Evolutionary conservation across 2,797 vertebrate genomes (phyloP).

Genomic region (Propithecus deckenii): DNA sequence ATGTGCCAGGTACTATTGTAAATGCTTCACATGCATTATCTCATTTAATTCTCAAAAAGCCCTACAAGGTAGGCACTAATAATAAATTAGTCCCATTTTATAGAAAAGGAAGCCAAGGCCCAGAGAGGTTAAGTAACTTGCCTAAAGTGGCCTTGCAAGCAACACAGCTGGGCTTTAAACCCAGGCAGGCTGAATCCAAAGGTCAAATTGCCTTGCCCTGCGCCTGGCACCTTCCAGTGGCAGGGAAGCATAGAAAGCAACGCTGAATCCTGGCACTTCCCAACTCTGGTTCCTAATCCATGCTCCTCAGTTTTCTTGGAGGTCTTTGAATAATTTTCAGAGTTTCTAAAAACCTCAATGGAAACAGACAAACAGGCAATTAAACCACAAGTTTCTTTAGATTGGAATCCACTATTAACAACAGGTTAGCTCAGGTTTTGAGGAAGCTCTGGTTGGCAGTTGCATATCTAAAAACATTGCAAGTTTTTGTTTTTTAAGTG

Average conservation of each 20-base stretch:
- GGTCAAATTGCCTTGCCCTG: neutral
- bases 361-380: neutral
- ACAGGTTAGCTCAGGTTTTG: constrained; percentile 44
- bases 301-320: neutral
- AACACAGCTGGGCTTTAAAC: neutral
- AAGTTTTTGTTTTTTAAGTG: neutral
- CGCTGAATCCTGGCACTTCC: neutral
- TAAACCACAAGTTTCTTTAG: constrained; percentile 1
- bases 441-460: neutral
- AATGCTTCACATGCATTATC: neutral
- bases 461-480: constrained; percentile 31
- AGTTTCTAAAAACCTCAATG: neutral
- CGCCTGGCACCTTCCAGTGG: neutral
- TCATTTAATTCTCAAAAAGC: constrained; percentile 30
- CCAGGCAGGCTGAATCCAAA: neutral
- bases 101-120: neutral
- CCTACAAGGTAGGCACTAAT: neutral
- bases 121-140: neutral
- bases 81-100: neutral
- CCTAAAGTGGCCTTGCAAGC: neutral
- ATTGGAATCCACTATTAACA: constrained; percentile 39
- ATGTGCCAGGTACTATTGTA: neutral
- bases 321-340: neutral
- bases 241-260: neutral
- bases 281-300: neutral